These are phyloP conservation scores for Phrynocephalus vlangalii DNA, from an alignment of 2,797 vertebrate genomes.

Conservation along the genomic window DNA sequence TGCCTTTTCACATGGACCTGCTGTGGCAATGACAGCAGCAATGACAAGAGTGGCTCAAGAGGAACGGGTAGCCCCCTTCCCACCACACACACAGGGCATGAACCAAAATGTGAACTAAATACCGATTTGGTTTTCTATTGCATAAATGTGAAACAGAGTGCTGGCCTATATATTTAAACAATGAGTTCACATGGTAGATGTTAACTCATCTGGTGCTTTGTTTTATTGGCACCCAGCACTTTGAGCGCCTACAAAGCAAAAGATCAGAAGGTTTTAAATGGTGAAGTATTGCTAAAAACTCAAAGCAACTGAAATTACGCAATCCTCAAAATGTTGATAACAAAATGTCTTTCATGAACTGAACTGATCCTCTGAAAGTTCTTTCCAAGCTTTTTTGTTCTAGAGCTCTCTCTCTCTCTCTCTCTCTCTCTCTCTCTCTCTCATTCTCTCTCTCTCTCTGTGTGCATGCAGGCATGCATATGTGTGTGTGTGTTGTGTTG, in stretches of 20 bases:
- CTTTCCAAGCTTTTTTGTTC: background rate
- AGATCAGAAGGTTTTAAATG: background rate
- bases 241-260: background rate
- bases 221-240: background rate
- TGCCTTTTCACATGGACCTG: too few relatives aligned
- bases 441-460: too few relatives aligned
- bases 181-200: background rate
- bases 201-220: background rate
- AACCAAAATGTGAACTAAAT: too few relatives aligned
- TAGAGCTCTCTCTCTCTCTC: too few relatives aligned
- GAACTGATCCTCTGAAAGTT: background rate
- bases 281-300: background rate
- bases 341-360: background rate
- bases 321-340: background rate
- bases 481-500: too few relatives aligned
- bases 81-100: too few relatives aligned
- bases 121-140: too few relatives aligned
- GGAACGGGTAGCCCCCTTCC: too few relatives aligned
- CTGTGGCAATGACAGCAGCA: too few relatives aligned
- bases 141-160: background rate
- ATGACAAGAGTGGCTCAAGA: too few relatives aligned
- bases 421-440: too few relatives aligned
- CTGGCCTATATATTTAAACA: background rate
- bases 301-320: background rate
- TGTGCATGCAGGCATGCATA: too few relatives aligned